Conservation (phyloP, 2,888 invertebrate genomes). For the Cistogaster globosa region DNA sequence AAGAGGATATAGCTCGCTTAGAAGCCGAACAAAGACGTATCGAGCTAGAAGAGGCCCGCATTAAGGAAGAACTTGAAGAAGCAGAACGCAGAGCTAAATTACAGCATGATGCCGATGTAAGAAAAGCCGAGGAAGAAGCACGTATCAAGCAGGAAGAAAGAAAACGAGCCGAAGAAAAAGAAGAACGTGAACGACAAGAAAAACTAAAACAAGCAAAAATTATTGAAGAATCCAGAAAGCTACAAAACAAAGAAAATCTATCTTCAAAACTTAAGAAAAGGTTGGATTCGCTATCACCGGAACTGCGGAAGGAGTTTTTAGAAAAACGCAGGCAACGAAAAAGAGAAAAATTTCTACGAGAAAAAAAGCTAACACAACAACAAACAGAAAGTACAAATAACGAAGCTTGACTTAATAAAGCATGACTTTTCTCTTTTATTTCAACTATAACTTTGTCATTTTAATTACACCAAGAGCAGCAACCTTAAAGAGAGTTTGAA, state of each 20-base stretch:
- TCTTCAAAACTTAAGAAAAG: conserved; percentile 77
- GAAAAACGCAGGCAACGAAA: conserved; percentile 79
- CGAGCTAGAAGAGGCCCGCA: conserved; percentile 78
- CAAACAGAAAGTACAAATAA: conserved; percentile 66
- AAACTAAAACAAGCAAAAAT: conserved; percentile 73
- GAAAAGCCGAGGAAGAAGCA: conserved; percentile 75
- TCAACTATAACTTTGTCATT: conserved; percentile 58
- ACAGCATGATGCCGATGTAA: conserved; percentile 75
- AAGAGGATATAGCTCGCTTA: conserved; percentile 78
- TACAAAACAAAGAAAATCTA: conserved; percentile 73
- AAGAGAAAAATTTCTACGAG: conserved; percentile 73
- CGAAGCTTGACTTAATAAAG: conserved; percentile 46
- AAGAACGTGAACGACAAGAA: conserved; percentile 73
- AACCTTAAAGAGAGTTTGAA: conserved; percentile 43
- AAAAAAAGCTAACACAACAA: conserved; percentile 61
- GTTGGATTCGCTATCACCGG: conserved; percentile 78
- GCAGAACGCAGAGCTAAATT: conserved; percentile 75
- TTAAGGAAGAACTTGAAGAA: conserved; percentile 76
- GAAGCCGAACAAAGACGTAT: conserved; percentile 76
- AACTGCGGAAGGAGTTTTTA: conserved; percentile 78
- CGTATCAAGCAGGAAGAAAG: conserved; percentile 76
- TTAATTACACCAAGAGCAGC: conserved; percentile 36
- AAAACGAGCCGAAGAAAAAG: conserved; percentile 73
- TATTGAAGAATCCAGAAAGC: conserved; percentile 74
- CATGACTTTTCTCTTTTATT: conserved; percentile 46